A percentile compares a stretch with the other conserved stretches of the same genome.
phyloP scores from a whole-genome alignment of 2,888 invertebrate species.

The Tachystola acroxantha region DNA sequence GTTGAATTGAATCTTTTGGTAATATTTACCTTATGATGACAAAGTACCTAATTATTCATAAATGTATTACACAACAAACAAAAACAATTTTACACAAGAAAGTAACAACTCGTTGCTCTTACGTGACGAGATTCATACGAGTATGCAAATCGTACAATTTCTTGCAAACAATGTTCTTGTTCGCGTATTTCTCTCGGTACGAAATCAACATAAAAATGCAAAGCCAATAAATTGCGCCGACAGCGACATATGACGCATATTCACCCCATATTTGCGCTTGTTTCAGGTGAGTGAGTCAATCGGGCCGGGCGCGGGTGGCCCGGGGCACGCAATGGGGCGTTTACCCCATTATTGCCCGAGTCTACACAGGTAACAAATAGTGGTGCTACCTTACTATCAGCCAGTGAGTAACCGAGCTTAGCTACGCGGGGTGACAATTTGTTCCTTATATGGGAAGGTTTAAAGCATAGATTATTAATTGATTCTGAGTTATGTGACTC shows the following conservation, averaged over 20 bases:
- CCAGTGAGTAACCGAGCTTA: too few species aligned
- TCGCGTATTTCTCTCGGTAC: slow-evolving; percentile 16
- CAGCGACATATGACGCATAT: slow-evolving; percentile 33
- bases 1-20: too few species aligned
- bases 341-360: slow-evolving; percentile 28
- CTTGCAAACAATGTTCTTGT: slow-evolving; percentile 16
- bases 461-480: too few species aligned
- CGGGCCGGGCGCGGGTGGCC: too few species aligned
- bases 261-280: slow-evolving; percentile 29
- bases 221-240: slow-evolving; percentile 29
- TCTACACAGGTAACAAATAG: slow-evolving; percentile 16
- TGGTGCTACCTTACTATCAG: neutral
- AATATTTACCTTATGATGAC: too few species aligned
- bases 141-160: slow-evolving; percentile 1
- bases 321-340: slow-evolving; percentile 36
- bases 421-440: too few species aligned
- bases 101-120: too few species aligned
- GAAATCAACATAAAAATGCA: slow-evolving; percentile 28
- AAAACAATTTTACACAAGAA: too few species aligned
- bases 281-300: slow-evolving; percentile 58
- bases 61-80: too few species aligned
- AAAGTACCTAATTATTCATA: too few species aligned
- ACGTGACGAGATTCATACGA: too few species aligned
- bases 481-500: too few species aligned
- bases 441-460: neutral